Evolutionary conservation across 2,888 invertebrate species (phyloP), one percentile per base, ranked within the genome.

Genomic region (Apotomis capreana): DNA sequence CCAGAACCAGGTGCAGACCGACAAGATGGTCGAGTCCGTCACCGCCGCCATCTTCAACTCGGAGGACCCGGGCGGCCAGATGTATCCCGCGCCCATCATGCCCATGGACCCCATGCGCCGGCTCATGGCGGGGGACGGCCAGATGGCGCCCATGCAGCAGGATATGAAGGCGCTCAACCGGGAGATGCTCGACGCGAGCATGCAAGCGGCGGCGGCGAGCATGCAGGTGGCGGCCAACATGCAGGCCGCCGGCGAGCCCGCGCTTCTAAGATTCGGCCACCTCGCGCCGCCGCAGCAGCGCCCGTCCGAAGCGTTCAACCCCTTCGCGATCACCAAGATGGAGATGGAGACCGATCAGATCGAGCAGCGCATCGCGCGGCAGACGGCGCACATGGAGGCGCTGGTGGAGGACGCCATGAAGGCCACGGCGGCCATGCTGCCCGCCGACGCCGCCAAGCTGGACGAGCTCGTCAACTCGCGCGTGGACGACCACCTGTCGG

Each of bases 381-480:
- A 90, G 81, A 88, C 86, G 73, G 92, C 92, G 61, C 90, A 89
- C 77, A 93, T 93, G 90, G 91, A 92, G 75, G 92, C 92, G 15
- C 78, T 93, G 1, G 92, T 93, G 1, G 90, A 94, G 70, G 92
- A 93, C 78, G 91, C 93, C 15, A 89, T 94, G 86, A 90, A 92
- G 78, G 91, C 91, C 6, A 89, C 91, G 15, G 89, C 90, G 59
- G 89, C 88, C 71, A 92, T 92, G 67, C 83, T 94, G 71, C 89
- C 92, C 10, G 84, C 87, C 3, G 78, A 80, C 15, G 79, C 83
- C 62, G 78, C 87, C 44, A 90, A 90, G 77, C 81, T 94, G 52
- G 93, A 94, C 77, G 93, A 90, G 36, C 85, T 94, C 57, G 94
- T 94, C 8, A 94, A 94, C 78, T 92, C 94, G 0, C 90, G 94